Evolutionary conservation across 2,888 invertebrate genomes (phyloP), one percentile per base, ranked within the genome.

Genomic region (Aphodius sticticus): DNA sequence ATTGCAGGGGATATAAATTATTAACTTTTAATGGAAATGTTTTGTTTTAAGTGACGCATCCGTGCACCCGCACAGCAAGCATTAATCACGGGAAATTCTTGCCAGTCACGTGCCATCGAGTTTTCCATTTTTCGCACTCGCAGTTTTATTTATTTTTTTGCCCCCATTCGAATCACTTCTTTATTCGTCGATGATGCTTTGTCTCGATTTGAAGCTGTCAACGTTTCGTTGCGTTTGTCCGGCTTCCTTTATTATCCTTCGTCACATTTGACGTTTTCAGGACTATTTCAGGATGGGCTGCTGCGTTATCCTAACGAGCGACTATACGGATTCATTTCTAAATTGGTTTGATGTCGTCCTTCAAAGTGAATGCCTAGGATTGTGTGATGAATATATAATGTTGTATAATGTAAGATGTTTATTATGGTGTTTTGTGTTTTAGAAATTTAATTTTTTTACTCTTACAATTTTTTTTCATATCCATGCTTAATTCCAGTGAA

Each of bases 11-110:
- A 26, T 26, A 26, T 26, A 26, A 26, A 26, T 26, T 26, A 26
- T 26, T 26, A 26, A 26, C 2, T 26, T 26, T 26, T 26, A 53
- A 53, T 53, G 53, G 53, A 53, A 53, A 26, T 26, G 26, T 26
- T 26, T 26, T 26, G 26, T 26, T 53, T 53, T 53, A 53, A 53
- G 53, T 53, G 53, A 53, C 53, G 53, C 53, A 53, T 53, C 53
- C 7, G 53, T 53, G 53, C 53, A 53, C 53, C 2, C 53, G 53
- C 53, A 53, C 53, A 12, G 9, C 2, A 7, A 9, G 53, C 53
- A 53, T 53, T 53, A 53, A 53, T 53, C 53, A 53, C 53, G 53
- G 53, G 53, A 53, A 53, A 53, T 53, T 53, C 53, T 53, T 53
- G 9, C 53, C 53, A 1, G 53, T 53, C 53, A 53, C 53, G 12